Evolutionary conservation across 2,888 invertebrate genomes (phyloP), one percentile per base, ranked within the genome.

Genomic region (Pinctada fucata): DNA sequence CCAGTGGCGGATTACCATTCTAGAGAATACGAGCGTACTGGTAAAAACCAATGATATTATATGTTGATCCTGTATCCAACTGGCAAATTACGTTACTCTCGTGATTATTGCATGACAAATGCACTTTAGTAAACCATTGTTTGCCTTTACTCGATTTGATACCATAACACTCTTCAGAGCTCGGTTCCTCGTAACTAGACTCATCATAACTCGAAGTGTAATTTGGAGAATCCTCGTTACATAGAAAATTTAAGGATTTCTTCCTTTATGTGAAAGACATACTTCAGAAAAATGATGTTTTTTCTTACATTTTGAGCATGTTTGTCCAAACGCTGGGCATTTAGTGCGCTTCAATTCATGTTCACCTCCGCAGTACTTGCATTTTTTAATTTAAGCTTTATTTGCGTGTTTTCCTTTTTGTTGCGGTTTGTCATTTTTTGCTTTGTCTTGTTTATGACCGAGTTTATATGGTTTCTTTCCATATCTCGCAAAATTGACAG

Each of bases 231-330:
- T 31, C 31, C 31, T 31, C 31, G 31, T 31, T 31, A 31, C 31
- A 31, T 31, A 31, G 31, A 31, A 31, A 31, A 31, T 31, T 31
- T 31, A 31, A 31, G 31, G 45, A 10, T 2, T 2, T 3, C 69
- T 6, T 5, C 47, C 45, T 69, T 31, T 31, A 0, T 31, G 31
- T 31, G 31, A 31, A 31, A 31, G 31, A 47, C 47, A 58, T 47
- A 72, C n/a, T 3, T 52, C 48, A 45, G 58, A 31, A 47, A 72
- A 58, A 47, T 72, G 58, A 72, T 72, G 58, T 58, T 52, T n/a
- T 47, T 72, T 72, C 13, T 72, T 51, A 72, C 63, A 72, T 49
- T 72, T 72, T 10, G 31, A 13, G 63, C 72, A 72, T 6, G 72
- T 72, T 58, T 63, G 63, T 2, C 63, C 72, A 71, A n/a, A 51